Base-by-base conservation (phyloP, 2,888 invertebrate species). In the Drosophila lutescens region DNA sequence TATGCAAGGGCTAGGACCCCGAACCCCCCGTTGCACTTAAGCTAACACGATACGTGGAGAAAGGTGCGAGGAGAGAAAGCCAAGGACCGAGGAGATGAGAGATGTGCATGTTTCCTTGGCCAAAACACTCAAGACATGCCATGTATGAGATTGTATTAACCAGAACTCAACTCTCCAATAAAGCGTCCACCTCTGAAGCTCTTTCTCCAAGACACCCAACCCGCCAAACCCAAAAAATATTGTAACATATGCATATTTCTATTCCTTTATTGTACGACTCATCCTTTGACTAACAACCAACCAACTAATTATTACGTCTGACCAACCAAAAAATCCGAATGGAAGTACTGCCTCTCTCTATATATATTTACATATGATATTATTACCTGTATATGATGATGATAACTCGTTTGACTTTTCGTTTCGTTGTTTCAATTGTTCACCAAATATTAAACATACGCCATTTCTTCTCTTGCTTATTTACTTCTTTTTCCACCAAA, bases 401-500 rank as follows among this genome's bases (percentile, higher is more conserved):
- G 73, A 80, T 86, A 83, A 78, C 60, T 84, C 78, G 74, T 85
- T 85, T 85, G 80, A 83, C 55, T 78, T 78, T 76, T 80, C 73
- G 78, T 86, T 86, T 86, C 65, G 80, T 83, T 86, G 74, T 83
- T 85, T 84, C 78, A 78, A 86, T 86, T 85, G 76, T 72, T 85
- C 85, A 86, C 85, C 87, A 85, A 68, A 86, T 86, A 86, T 87
- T 86, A 82, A 86, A 86, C 85, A 86, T 86, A 82, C 87, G 87
- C 85, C 80, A 88, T 89, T 82, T 88, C 80, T 88, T 89, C 89
- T 88, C 89, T 88, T 88, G 89, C 86, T 89, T 88, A 81, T 84
- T 84, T 86, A 85, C 84, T 84, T 87, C 86, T 85, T 83, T 82
- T 85, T 77, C 87, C 82, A 82, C 82, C 17, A 83, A 78, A 73